phyloP scores from a whole-genome alignment of 2,888 invertebrate genomes.

The Lycophotia porphyrea region DNA sequence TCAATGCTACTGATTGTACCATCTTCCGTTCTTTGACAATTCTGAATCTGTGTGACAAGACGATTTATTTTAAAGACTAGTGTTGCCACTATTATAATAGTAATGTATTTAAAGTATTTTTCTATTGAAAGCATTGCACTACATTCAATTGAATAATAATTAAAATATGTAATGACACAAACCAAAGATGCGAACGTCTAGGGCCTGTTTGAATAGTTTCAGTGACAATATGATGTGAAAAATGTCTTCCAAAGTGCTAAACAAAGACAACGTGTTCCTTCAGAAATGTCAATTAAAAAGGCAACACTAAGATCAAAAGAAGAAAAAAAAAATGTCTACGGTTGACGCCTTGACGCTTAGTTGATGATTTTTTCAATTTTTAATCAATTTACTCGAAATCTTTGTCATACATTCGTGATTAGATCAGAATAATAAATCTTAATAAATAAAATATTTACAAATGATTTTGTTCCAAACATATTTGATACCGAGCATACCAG shows the following conservation, averaged over 20 bases:
- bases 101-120: background rate
- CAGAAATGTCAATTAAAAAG: slow-evolving; percentile 43
- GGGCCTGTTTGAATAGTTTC: background rate
- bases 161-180: background rate
- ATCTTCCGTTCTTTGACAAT: background rate
- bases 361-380: slow-evolving; percentile 77
- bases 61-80: background rate
- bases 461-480: slow-evolving; percentile 73
- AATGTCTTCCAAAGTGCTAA: slow-evolving; percentile 22
- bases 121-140: background rate
- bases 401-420: slow-evolving; percentile 66
- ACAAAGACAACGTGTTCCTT: background rate
- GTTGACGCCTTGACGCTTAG: slow-evolving; percentile 87
- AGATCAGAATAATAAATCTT: slow-evolving; percentile 63
- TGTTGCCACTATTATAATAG: background rate
- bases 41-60: background rate
- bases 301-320: slow-evolving; percentile 49
- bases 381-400: slow-evolving; percentile 61
- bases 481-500: slow-evolving; percentile 64
- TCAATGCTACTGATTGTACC: background rate
- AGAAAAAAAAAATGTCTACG: slow-evolving; percentile 77
- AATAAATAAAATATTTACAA: slow-evolving; percentile 68
- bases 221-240: slow-evolving; percentile 7
- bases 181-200: background rate
- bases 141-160: background rate